Base-by-base conservation (phyloP, 2,888 invertebrate species). In the Nipponacmea schrenckii region DNA sequence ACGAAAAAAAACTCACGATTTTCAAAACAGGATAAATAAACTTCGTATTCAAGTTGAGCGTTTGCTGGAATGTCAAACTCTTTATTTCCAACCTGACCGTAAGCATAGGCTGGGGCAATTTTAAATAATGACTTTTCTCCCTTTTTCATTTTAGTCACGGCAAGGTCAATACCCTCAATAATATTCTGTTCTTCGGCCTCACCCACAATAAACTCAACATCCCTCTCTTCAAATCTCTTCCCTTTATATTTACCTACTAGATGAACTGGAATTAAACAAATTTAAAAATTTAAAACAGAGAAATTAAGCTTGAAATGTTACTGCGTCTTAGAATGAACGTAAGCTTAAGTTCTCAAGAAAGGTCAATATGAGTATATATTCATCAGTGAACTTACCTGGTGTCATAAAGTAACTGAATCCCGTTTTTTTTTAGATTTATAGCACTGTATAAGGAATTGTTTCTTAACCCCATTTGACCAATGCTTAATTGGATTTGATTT, bases 11-110 rank as follows among this genome's bases (percentile, higher is more conserved):
- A 67, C 67, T 66, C 72, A 93, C 93, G n/a, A 90, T 94, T 94
- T 89, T 97, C 97, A 87, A 97, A 97, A 79, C 92, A 93, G 50
- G 93, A 93, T 74, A 99, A 88, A 72, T 93, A 94, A 0, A 98
- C 93, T 17, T 91, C 92, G 88, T 97, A 98, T 12, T 77, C 77
- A n/a, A 89, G 73, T 46, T 79, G 77, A 0, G 95, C 92, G 86
- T 95, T 92, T 0, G 94, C 91, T 27, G 97, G 96, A 78, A 98
- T 93, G 71, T 92, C 91, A 67, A 93, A 92, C 68, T 93, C 91
- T 0, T 91, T 80, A 76, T 93, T 93, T 0, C 96, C 96, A 69
- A 88, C 86, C 0, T 90, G 85, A 69, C 95, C 95, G 90, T 94
- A 97, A 0, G 94, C 96, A 89, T 94, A 94, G 86, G 93, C 92